These are phyloP conservation scores for Cyclura pinguis DNA, from an alignment of 2,797 vertebrate species.

Conservation along the genomic window DNA sequence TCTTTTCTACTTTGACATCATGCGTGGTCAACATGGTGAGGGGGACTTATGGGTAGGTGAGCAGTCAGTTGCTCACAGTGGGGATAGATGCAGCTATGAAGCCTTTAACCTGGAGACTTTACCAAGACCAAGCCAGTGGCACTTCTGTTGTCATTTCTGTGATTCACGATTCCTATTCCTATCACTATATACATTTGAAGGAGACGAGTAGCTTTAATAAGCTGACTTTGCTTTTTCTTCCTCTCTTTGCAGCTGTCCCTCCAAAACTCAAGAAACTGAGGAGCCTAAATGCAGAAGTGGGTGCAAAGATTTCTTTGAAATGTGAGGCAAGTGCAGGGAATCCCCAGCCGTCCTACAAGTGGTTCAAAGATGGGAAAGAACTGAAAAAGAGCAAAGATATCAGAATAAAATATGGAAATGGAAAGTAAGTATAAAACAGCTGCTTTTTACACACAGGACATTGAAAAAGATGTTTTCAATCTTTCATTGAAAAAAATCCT, in stretches of 20 bases:
- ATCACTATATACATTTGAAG: rapidly evolving
- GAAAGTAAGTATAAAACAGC: conserved; percentile 83
- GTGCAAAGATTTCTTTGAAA: conserved; percentile 89
- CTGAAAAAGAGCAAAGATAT: conserved; percentile 92
- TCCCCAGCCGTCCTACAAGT: conserved; percentile 89
- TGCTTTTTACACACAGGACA: conserved; percentile 14
- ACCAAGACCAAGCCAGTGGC: not conserved
- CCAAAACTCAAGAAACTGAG: conserved; percentile 94
- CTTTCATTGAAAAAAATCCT: not conserved
- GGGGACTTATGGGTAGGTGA: not conserved
- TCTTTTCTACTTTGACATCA: not conserved
- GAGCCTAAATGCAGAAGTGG: conserved; percentile 88
- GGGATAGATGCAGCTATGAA: not conserved
- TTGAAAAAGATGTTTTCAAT: not conserved
- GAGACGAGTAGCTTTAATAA: conserved; percentile 28
- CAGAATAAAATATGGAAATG: conserved; percentile 87
- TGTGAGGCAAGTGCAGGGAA: conserved; percentile 91
- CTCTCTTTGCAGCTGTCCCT: conserved; percentile 80
- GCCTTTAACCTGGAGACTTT: not conserved
- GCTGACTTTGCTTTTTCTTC: conserved; percentile 46
- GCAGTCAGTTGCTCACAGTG: not conserved
- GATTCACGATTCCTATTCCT: no score
- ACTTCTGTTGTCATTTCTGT: rapidly evolving
- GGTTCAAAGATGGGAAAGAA: conserved; percentile 96
- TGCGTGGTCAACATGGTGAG: not conserved